A percentile compares a stretch with the other conserved stretches of the same genome.
phyloP scores from a whole-genome alignment of 2,888 invertebrate genomes.

The Noctua janthina region DNA sequence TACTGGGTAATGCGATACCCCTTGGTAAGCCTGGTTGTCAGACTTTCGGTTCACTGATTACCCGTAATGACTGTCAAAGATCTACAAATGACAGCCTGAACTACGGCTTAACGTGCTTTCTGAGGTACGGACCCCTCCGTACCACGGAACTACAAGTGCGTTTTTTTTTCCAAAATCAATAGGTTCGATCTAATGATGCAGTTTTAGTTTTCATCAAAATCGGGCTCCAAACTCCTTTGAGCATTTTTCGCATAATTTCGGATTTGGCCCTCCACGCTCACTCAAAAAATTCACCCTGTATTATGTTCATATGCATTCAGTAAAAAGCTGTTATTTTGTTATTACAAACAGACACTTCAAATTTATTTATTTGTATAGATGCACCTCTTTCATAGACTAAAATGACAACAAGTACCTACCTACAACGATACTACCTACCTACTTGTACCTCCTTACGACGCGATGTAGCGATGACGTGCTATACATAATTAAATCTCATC shows the following conservation, averaged over 20 bases:
- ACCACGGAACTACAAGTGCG: too few species aligned
- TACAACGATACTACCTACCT: slow-evolving; percentile 1
- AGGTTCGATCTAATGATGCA: too few species aligned
- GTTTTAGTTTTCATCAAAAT: too few species aligned
- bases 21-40: not conserved
- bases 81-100: not conserved
- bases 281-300: too few species aligned
- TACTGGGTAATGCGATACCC: not conserved
- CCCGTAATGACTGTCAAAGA: not conserved
- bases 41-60: too few species aligned
- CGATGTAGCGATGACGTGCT: slow-evolving; percentile 21
- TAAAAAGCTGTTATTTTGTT: too few species aligned
- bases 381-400: not conserved
- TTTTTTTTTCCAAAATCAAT: too few species aligned
- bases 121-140: not conserved
- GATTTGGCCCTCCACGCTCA: too few species aligned
- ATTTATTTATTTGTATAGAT: not conserved
- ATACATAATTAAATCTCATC: slow-evolving; percentile 41
- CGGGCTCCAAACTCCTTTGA: too few species aligned
- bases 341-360: too few species aligned
- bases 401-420: not conserved
- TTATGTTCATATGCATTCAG: too few species aligned
- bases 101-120: not conserved
- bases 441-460: slow-evolving; percentile 12
- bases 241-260: too few species aligned